Percentiles rank a stretch among this genome's conserved stretches.
Evolutionary conservation across 2,888 invertebrate species (phyloP).

Genomic region (Matsumyia berberina): DNA sequence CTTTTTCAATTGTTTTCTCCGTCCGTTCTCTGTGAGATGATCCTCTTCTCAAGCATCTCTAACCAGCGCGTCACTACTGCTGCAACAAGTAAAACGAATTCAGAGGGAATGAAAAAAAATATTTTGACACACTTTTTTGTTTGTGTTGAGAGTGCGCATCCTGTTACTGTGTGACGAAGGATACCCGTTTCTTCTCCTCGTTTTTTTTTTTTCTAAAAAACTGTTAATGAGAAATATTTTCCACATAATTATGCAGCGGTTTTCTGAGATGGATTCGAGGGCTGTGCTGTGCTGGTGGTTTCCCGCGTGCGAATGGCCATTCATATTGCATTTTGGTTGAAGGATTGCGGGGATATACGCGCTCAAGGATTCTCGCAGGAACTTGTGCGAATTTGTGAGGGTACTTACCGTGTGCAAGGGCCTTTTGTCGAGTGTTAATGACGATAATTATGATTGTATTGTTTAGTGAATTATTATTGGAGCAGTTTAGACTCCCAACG

Average conservation of each 20-base stretch:
- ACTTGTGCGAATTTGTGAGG: slow-evolving; percentile 14
- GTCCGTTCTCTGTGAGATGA: slow-evolving; percentile 31
- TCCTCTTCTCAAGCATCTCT: background rate
- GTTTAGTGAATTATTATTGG: slow-evolving; percentile 59
- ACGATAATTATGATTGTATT: slow-evolving; percentile 68
- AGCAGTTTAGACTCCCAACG: background rate
- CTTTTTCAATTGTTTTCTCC: slow-evolving; percentile 55
- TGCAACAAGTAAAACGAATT: slow-evolving; percentile 68
- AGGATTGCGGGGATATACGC: slow-evolving; percentile 21
- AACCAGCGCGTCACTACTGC: slow-evolving; percentile 41
- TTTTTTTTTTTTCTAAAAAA: background rate
- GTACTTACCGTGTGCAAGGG: slow-evolving; percentile 49
- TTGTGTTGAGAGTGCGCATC: slow-evolving; percentile 40
- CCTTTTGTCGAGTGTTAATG: slow-evolving; percentile 68
- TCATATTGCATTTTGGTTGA: slow-evolving; percentile 61
- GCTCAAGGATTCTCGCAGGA: slow-evolving; percentile 45
- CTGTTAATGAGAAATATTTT: slow-evolving; percentile 75
- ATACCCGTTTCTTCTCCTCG: no score
- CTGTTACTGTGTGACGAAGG: slow-evolving; percentile 25
- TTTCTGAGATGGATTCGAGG: slow-evolving; percentile 58
- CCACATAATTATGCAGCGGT: slow-evolving; percentile 73
- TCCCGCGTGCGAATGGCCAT: slow-evolving; percentile 63
- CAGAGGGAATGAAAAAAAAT: slow-evolving; percentile 1
- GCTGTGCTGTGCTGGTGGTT: slow-evolving; percentile 47
- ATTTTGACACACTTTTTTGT: slow-evolving; percentile 71